Base-by-base conservation (phyloP, 1,140 invertebrate genomes). In the Micrasema longulum region DNA sequence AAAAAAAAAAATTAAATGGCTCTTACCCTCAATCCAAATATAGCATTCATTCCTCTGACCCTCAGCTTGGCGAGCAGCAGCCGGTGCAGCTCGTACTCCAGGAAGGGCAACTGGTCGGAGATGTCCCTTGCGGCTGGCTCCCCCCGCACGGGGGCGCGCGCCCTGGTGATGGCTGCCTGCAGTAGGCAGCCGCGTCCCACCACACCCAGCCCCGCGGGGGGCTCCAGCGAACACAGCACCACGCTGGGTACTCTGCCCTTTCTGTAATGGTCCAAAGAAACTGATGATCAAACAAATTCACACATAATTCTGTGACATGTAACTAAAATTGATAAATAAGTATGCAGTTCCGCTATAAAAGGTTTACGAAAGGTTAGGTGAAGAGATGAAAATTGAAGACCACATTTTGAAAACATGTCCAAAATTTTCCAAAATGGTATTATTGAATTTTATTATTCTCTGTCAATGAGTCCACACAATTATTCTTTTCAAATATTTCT, bases 41-140 rank as follows among this genome's bases (percentile, higher is more conserved):
- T 86, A n/a, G 92, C 91, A 84, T 97, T 97, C 94, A 97, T 96
- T 12, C 95, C 96, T 79, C 95, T 95, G 70, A 97, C 92, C 80
- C 94, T 91, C 0, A 98, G 83, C 82, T 97, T 98, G 77, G 96
- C 96, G 1, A 97, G 87, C 10, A 98, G 83, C 77, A 97, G 89
- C 72, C 94, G 91, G 80, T 99, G 95, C 23, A 99, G 84, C 80
- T 99, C 97, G 82, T 98, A 98, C 82, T 99, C 96, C 47, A 99
- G 80, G 83, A 99, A 98, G 0, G 97, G 97, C 45, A 99, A 83
- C 66, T 92, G 90, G 82, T 95, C 94, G 5, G 95, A 97, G 66
- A 98, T 94, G 84, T 98, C 96, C 79, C 97, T 93, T 2, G 97
- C 97, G 79, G 94, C 95, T 1, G 92, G 87, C 85, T 98, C 96